These are phyloP conservation scores for Plestiodon gilberti DNA, from an alignment of 2,113 vertebrate genomes.

Conservation along the genomic window DNA sequence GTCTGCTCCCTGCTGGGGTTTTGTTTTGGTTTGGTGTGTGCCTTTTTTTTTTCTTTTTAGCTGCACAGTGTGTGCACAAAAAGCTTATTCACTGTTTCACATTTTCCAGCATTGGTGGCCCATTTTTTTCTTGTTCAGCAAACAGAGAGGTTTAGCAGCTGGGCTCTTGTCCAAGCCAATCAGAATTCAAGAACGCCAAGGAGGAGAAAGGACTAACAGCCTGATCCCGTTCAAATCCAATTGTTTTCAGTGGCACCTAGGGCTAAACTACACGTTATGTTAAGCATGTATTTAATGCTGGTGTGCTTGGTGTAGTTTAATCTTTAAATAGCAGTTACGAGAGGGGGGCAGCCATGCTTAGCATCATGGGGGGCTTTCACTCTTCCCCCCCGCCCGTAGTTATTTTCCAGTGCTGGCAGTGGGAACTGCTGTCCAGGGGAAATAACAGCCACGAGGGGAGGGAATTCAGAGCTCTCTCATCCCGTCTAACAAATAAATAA, in stretches of 20 bases:
- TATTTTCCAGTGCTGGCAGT: too few species aligned
- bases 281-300: not conserved
- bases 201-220: too few species aligned
- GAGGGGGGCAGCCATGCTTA: too few species aligned
- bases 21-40: not conserved
- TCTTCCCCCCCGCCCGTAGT: too few species aligned
- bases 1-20: constrained; percentile 6
- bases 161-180: constrained; percentile 15
- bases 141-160: constrained; percentile 26
- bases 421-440: too few species aligned
- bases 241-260: not conserved
- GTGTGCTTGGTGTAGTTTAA: too few species aligned
- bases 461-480: not conserved
- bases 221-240: not conserved
- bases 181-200: not conserved
- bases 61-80: constrained; percentile 36
- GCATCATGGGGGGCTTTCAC: too few species aligned
- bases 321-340: too few species aligned
- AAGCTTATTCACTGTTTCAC: constrained; percentile 33
- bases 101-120: not conserved
- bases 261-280: too few species aligned
- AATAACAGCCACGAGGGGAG: too few species aligned
- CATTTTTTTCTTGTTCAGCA: constrained; percentile 22
- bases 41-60: constrained; percentile 26
- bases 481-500: not conserved